Evolutionary conservation across 1,140 invertebrate genomes (phyloP).

Genomic region (Pseudomyrmex concolor): DNA sequence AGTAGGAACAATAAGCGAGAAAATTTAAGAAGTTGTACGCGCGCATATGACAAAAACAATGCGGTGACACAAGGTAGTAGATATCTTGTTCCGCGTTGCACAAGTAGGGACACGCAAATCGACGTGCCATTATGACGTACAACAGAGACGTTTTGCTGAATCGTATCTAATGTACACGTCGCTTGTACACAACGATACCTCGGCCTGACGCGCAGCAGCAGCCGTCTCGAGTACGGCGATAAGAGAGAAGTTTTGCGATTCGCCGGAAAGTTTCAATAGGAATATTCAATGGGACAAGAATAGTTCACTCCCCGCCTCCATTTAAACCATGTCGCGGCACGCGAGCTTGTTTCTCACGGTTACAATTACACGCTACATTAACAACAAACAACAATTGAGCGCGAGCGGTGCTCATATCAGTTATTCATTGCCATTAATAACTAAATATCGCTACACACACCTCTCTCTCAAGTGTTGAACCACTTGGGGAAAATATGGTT

Average conservation of each 20-base stretch:
- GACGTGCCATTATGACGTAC: slow-evolving; percentile 47
- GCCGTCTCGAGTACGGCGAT: slow-evolving; percentile 37
- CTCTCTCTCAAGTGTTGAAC: slow-evolving; percentile 12
- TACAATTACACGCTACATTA: slow-evolving; percentile 38
- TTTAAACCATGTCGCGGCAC: slow-evolving; percentile 25
- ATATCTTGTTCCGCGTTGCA: slow-evolving; percentile 11
- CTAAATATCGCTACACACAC: slow-evolving; percentile 16
- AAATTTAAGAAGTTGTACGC: slow-evolving; percentile 11
- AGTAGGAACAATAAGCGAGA: neutral
- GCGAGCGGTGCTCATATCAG: slow-evolving; percentile 10
- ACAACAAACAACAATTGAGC: slow-evolving; percentile 31
- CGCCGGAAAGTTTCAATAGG: slow-evolving; percentile 57
- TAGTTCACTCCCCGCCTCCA: slow-evolving; percentile 7
- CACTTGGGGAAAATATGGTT: neutral
- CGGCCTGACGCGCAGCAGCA: slow-evolving; percentile 29
- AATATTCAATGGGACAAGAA: slow-evolving; percentile 54
- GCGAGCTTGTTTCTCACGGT: slow-evolving; percentile 14
- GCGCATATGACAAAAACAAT: neutral
- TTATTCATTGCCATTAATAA: slow-evolving; percentile 42
- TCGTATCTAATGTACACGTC: slow-evolving; percentile 61
- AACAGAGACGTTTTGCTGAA: slow-evolving; percentile 48
- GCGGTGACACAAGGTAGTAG: neutral
- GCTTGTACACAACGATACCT: slow-evolving; percentile 35
- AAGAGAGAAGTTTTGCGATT: slow-evolving; percentile 53
- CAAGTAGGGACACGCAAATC: slow-evolving; percentile 21